Conservation (phyloP, 2,113 vertebrate genomes). For the Platysteira castanea region DNA sequence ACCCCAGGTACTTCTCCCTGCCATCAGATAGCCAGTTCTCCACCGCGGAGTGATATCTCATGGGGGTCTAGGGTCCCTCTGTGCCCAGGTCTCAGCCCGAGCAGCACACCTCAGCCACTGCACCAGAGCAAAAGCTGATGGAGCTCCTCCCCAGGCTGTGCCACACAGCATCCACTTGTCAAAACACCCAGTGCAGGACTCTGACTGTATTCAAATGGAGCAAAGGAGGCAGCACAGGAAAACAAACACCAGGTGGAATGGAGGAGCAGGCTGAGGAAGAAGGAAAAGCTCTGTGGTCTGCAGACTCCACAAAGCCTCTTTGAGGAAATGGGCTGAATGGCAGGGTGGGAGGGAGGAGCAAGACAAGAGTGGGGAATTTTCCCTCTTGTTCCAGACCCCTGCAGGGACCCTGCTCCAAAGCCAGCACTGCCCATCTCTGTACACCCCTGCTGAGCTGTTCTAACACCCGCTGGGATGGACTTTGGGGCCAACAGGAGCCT, state of each 20-base stretch:
- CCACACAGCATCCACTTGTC: neutral
- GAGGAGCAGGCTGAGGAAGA: neutral
- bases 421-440: neutral
- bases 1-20: neutral
- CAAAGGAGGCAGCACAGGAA: neutral
- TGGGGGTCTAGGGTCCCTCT: neutral
- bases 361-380: neutral
- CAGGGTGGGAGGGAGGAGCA: neutral
- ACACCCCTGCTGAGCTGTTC: neutral
- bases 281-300: neutral
- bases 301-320: neutral
- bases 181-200: neutral
- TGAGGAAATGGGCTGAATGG: neutral
- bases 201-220: neutral
- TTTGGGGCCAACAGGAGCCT: neutral
- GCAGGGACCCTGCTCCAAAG: neutral
- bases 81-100: neutral
- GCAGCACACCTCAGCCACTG: neutral
- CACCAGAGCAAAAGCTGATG: fast-evolving
- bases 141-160: neutral
- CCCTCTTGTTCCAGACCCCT: neutral
- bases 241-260: neutral
- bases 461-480: neutral
- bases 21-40: neutral
- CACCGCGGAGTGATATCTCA: neutral